Conservation (phyloP, 2,797 vertebrate species). For the Miichthys miiuy region DNA sequence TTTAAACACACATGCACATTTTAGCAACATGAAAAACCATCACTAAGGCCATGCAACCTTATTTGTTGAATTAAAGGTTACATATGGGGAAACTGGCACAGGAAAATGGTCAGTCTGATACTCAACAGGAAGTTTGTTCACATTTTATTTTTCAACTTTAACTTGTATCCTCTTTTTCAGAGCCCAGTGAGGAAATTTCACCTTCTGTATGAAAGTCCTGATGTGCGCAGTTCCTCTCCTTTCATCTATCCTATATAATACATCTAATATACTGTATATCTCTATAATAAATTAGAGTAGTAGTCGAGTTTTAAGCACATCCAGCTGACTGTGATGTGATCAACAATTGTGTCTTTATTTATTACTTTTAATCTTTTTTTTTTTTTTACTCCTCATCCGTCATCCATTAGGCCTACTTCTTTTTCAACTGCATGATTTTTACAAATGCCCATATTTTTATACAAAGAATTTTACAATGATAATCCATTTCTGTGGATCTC, state of each 20-base stretch:
- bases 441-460: slow-evolving; percentile 58
- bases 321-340: slow-evolving; percentile 28
- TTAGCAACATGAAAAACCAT: neutral
- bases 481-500: slow-evolving; percentile 16
- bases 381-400: slow-evolving; percentile 10
- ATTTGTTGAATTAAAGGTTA: neutral
- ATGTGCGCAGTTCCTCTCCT: slow-evolving; percentile 9
- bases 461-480: slow-evolving; percentile 42
- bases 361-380: slow-evolving; percentile 49
- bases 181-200: slow-evolving; percentile 75
- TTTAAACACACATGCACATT: neutral
- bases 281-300: slow-evolving; percentile 14
- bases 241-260: slow-evolving; percentile 13
- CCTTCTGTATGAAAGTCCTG: slow-evolving; percentile 60
- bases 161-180: slow-evolving; percentile 72
- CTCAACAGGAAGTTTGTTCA: slow-evolving; percentile 48
- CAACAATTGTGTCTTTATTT: slow-evolving; percentile 61
- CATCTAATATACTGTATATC: slow-evolving; percentile 32
- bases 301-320: slow-evolving; percentile 14
- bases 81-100: neutral
- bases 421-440: slow-evolving; percentile 32
- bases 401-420: slow-evolving; percentile 16
- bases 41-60: too few relatives aligned
- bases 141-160: slow-evolving; percentile 5
- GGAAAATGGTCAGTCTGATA: neutral